phyloP scores from a whole-genome alignment of 2,888 invertebrate genomes.

The Pelosia muscerda region DNA sequence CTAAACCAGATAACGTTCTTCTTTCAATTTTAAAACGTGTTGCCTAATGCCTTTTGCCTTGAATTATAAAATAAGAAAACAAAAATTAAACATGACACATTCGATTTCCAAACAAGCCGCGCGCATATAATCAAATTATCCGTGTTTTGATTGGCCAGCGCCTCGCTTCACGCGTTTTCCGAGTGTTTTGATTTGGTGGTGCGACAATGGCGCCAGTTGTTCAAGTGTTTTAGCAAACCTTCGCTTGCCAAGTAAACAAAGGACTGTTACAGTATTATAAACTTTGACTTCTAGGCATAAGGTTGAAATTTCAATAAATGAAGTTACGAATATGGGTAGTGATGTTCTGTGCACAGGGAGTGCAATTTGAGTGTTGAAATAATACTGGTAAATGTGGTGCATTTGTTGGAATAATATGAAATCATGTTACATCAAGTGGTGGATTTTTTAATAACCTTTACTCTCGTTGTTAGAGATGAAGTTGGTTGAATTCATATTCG shows the following conservation, averaged over 20 bases:
- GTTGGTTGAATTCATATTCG: background rate
- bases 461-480: background rate
- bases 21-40: background rate
- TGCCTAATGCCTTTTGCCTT: constrained; percentile 26
- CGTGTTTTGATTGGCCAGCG: constrained; percentile 81
- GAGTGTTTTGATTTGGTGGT: constrained; percentile 80
- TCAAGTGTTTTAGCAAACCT: constrained; percentile 78
- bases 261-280: constrained; percentile 24
- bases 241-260: constrained; percentile 51
- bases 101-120: constrained; percentile 71
- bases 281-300: constrained; percentile 22
- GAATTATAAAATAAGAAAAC: constrained; percentile 32
- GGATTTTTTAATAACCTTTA: constrained; percentile 22
- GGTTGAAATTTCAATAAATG: constrained; percentile 42
- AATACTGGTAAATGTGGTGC: constrained; percentile 76
- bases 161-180: constrained; percentile 65
- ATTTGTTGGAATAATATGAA: constrained; percentile 77
- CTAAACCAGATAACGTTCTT: background rate
- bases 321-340: constrained; percentile 39
- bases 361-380: constrained; percentile 78
- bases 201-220: constrained; percentile 77
- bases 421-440: constrained; percentile 59
- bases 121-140: constrained; percentile 76
- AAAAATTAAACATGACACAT: constrained; percentile 46
- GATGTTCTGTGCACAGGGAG: constrained; percentile 57